Percentiles rank a stretch among this genome's conserved stretches.
These are phyloP conservation scores for Idaea dimidiata DNA, from an alignment of 2,888 invertebrate genomes.

Conservation along the genomic window DNA sequence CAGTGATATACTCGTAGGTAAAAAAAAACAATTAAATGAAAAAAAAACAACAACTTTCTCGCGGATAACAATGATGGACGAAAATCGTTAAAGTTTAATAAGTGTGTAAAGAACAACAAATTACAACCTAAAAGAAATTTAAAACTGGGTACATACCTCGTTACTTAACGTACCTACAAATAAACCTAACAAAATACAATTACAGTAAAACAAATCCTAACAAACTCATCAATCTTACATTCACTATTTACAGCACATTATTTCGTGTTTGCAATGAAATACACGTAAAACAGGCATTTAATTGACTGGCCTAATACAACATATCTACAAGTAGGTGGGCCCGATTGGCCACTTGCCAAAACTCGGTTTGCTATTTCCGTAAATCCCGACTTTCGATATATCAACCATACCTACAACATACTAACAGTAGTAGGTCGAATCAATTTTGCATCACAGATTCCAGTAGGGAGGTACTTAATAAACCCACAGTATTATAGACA, in stretches of 20 bases:
- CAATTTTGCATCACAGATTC: slow-evolving; percentile 6
- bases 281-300: slow-evolving; percentile 1
- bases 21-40: no score
- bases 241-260: not conserved
- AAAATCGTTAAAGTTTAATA: no score
- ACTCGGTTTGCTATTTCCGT: slow-evolving; percentile 60
- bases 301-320: slow-evolving; percentile 11
- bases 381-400: slow-evolving; percentile 41
- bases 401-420: slow-evolving; percentile 21
- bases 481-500: not conserved
- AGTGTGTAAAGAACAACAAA: no score
- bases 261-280: not conserved
- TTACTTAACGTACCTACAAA: no score
- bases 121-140: no score
- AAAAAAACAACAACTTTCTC: no score
- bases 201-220: not conserved
- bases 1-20: no score
- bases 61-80: no score
- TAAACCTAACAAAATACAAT: not conserved
- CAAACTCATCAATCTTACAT: not conserved
- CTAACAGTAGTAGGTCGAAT: slow-evolving; percentile 1
- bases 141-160: no score
- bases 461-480: not conserved
- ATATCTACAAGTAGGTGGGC: slow-evolving; percentile 8
- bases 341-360: slow-evolving; percentile 44